Percentiles rank a stretch among this genome's conserved stretches.
These are phyloP conservation scores for Macrophya alboannulata DNA, from an alignment of 2,888 invertebrate genomes.

Conservation along the genomic window DNA sequence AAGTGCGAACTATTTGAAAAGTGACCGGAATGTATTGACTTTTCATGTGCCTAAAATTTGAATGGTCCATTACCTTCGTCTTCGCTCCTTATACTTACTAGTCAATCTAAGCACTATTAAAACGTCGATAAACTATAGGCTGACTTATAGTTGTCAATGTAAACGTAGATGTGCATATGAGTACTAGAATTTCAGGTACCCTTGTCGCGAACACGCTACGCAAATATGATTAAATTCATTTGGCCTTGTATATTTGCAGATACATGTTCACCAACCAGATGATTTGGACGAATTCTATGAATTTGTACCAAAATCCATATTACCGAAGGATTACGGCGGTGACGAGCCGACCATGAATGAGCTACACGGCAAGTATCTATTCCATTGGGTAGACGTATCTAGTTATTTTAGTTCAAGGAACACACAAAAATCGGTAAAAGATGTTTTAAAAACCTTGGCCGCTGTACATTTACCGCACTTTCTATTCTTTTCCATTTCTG, in stretches of 20 bases:
- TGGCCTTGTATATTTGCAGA: slow-evolving; percentile 62
- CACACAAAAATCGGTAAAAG: too few species aligned
- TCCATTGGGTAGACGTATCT: background rate
- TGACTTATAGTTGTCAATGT: background rate
- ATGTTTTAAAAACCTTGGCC: too few species aligned
- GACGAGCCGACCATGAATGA: slow-evolving; percentile 80
- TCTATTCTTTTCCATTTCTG: too few species aligned
- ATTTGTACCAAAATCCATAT: slow-evolving; percentile 81
- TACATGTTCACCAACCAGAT: slow-evolving; percentile 73
- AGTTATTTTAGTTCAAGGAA: too few species aligned
- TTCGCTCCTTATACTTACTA: too few species aligned
- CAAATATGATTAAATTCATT: background rate
- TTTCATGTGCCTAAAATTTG: background rate
- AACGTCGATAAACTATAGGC: too few species aligned
- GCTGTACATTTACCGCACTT: too few species aligned
- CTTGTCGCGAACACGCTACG: background rate
- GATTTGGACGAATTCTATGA: slow-evolving; percentile 81
- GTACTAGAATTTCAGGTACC: background rate
- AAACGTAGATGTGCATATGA: background rate
- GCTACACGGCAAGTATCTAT: slow-evolving; percentile 80
- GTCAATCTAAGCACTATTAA: too few species aligned
- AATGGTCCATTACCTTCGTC: too few species aligned
- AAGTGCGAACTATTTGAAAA: background rate
- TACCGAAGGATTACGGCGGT: slow-evolving; percentile 86
- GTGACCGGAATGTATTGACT: background rate